Evolutionary conservation across 2,888 invertebrate genomes (phyloP).

Genomic region (Pammene aurita): DNA sequence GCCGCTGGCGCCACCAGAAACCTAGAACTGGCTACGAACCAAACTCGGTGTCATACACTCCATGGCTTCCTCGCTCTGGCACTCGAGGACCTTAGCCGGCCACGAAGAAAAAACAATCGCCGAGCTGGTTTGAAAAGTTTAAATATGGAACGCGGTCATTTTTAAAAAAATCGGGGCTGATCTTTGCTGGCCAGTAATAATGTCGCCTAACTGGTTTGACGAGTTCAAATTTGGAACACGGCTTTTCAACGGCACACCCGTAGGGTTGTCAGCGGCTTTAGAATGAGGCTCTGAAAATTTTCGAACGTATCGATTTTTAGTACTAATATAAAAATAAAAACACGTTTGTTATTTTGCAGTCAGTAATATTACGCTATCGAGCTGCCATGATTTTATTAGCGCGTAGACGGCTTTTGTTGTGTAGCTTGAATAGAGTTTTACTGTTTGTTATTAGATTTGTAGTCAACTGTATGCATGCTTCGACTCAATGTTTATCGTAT

Average conservation of each 20-base stretch:
- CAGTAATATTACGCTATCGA: slow-evolving; percentile 63
- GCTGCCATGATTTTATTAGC: slow-evolving; percentile 72
- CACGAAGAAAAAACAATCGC: slow-evolving; percentile 19
- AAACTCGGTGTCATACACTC: slow-evolving; percentile 38
- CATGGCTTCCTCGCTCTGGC: slow-evolving; percentile 35
- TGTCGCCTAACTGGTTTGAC: slow-evolving; percentile 15
- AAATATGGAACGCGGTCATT: slow-evolving; percentile 18
- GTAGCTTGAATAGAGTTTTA: slow-evolving; percentile 59
- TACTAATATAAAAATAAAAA: slow-evolving; percentile 23
- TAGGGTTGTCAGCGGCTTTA: slow-evolving; percentile 24
- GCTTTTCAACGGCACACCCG: not conserved
- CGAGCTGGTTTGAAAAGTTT: slow-evolving; percentile 15
- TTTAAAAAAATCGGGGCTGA: slow-evolving; percentile 8
- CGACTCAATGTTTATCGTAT: slow-evolving; percentile 41
- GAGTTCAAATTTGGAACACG: slow-evolving; percentile 7
- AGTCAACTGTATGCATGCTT: slow-evolving; percentile 34
- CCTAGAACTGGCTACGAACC: slow-evolving; percentile 64
- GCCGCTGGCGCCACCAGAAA: slow-evolving; percentile 87
- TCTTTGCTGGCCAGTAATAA: slow-evolving; percentile 13
- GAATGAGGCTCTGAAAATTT: slow-evolving; percentile 44
- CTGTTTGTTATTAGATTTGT: slow-evolving; percentile 41
- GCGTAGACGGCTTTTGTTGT: slow-evolving; percentile 64
- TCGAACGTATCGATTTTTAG: slow-evolving; percentile 39
- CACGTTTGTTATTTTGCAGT: slow-evolving; percentile 42
- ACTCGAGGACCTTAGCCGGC: slow-evolving; percentile 11